phyloP scores from a whole-genome alignment of 2,797 vertebrate species.

The Bovichtus variegatus region DNA sequence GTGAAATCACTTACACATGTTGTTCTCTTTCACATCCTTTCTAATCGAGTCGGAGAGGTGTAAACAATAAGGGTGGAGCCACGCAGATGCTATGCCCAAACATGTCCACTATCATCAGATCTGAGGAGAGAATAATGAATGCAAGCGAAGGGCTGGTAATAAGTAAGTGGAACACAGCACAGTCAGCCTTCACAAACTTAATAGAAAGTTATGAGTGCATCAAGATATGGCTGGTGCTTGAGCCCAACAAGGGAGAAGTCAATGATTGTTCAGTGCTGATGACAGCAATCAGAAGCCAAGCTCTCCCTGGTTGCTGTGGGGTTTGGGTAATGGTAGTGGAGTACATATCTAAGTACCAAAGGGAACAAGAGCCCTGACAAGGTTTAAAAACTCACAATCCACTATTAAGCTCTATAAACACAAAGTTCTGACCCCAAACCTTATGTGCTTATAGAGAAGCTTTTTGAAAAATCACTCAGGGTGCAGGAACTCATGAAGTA shows the following conservation, averaged over 20 bases:
- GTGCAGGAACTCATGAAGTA: conserved; percentile 6
- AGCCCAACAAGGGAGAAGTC: conserved; percentile 63
- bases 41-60: conserved; percentile 64
- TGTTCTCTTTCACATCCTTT: conserved; percentile 43
- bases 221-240: conserved; percentile 48
- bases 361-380: conserved; percentile 52
- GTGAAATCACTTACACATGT: conserved; percentile 46
- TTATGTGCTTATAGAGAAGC: conserved; percentile 22
- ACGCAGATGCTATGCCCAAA: conserved; percentile 45
- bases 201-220: conserved; percentile 72
- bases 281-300: conserved; percentile 64
- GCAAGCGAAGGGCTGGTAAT: conserved; percentile 51
- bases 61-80: conserved; percentile 62
- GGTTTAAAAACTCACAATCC: conserved; percentile 57
- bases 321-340: conserved; percentile 64
- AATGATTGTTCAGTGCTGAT: conserved; percentile 71
- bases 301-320: conserved; percentile 52
- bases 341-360: conserved; percentile 57
- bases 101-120: conserved; percentile 68
- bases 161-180: conserved; percentile 53
- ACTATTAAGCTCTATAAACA: conserved; percentile 45
- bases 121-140: conserved; percentile 59
- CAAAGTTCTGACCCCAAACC: conserved; percentile 45
- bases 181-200: conserved; percentile 63
- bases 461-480: conserved; percentile 11